Evolutionary conservation across 2,888 invertebrate species (phyloP).

Genomic region (Pedicia rivosa): DNA sequence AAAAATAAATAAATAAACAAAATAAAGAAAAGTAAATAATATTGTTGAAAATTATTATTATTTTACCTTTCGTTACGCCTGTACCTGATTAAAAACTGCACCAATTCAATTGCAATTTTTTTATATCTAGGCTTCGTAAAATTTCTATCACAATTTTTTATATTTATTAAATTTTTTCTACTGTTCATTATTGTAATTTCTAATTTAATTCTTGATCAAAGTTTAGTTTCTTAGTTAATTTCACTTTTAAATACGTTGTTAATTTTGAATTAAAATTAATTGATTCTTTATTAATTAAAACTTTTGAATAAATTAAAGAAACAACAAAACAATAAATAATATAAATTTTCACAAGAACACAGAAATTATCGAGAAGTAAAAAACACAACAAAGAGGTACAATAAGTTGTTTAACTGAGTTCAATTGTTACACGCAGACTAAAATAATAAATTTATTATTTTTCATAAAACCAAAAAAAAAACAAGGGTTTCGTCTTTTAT

Average conservation of each 20-base stretch:
- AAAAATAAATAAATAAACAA: too few species aligned
- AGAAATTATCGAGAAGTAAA: neutral
- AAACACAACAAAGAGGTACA: neutral
- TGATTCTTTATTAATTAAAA: neutral
- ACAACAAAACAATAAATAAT: too few species aligned
- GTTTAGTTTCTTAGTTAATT: neutral
- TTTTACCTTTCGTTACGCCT: too few species aligned
- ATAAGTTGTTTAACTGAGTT: constrained; percentile 1
- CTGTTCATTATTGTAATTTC: neutral
- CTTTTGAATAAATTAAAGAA: too few species aligned
- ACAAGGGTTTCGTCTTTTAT: too few species aligned
- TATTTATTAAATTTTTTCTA: too few species aligned
- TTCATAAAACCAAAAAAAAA: too few species aligned
- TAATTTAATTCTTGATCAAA: neutral
- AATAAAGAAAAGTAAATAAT: too few species aligned
- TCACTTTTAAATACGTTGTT: neutral
- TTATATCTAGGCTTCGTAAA: constrained; percentile 6
- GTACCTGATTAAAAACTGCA: constrained; percentile 10
- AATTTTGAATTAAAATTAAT: neutral
- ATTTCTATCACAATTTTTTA: too few species aligned
- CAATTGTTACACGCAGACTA: constrained; percentile 1
- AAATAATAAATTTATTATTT: neutral
- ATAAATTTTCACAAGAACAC: too few species aligned
- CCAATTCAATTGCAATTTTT: constrained; percentile 8
- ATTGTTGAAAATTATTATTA: too few species aligned